Base-by-base conservation (phyloP, 2,888 invertebrate species). In the Protophormia terraenovae region DNA sequence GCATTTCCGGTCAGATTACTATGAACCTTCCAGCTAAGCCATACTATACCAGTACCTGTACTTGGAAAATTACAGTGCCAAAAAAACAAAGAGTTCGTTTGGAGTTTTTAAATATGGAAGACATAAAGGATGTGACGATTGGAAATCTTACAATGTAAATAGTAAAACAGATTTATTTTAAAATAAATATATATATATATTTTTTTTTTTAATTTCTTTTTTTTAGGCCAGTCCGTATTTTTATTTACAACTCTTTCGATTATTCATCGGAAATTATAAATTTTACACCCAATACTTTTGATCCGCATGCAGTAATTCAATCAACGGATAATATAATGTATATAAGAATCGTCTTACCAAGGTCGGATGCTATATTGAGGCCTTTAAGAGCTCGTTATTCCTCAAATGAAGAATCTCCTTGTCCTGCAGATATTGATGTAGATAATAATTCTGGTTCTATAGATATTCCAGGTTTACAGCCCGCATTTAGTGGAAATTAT, bases 331-430 rank as follows among this genome's bases (percentile, higher is more conserved):
- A 96, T 89, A 92, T 90, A 55, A 94, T 97, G 94, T 89, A 93
- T 12, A 89, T 97, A 4, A 93, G 92, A 69, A 94, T 96, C 1
- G 0, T 27, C 0, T 16, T 87, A 0, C 22, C 24, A 1, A 35
- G 32, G 0, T 12, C 16, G 29, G 67, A 27, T n/a, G 89, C 90
- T 10, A 90, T 90, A 22, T 93, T 94, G 64, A 93, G 95, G 79
- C 96, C 96, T 22, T 95, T 97, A 90, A 95, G 94, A 91, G 95
- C 96, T 0, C 94, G 92, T 55, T 98, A 95, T 90, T 94, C 93
- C 38, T 95, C 96, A 0, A 92, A 94, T 77, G 94, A 95, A 88
- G 94, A 94, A 41, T 93, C 95, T 0, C 77, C 81, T 69, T 93
- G 96, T 95, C 93, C 93, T 88, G 90, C 87, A 2, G 88, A 90